Conservation (phyloP, 1,140 invertebrate genomes). For the Cotesia glomerata region DNA sequence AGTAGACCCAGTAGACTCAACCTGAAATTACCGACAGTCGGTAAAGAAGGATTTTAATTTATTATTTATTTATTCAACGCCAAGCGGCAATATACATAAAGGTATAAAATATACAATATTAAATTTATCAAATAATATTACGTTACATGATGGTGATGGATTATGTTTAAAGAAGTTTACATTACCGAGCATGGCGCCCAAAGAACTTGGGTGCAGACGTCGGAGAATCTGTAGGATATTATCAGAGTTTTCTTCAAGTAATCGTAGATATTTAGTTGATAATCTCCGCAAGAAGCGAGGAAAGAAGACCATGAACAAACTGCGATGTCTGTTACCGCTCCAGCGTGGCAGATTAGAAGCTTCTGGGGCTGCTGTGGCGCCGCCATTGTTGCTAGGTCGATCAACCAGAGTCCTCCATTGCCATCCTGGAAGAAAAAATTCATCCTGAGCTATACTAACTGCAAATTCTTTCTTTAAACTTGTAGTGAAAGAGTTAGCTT, state of each 20-base stretch:
- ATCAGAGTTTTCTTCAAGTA: slow-evolving; percentile 68
- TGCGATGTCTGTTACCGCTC: slow-evolving; percentile 73
- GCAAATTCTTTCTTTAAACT: not conserved
- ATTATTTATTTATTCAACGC: no score
- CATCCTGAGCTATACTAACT: no score
- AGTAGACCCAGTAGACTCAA: slow-evolving; percentile 63
- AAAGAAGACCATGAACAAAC: slow-evolving; percentile 71
- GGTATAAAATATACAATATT: no score
- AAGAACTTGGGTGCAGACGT: slow-evolving; percentile 69
- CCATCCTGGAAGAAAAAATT: slow-evolving; percentile 68
- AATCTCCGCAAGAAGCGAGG: slow-evolving; percentile 75
- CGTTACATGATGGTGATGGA: no score
- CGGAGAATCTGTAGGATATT: slow-evolving; percentile 68
- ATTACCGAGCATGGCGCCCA: slow-evolving; percentile 75
- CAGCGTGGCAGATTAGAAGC: slow-evolving; percentile 77
- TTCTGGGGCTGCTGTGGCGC: slow-evolving; percentile 65
- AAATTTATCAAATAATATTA: no score
- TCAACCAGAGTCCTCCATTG: slow-evolving; percentile 81
- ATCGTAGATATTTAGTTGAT: slow-evolving; percentile 76
- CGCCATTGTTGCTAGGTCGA: slow-evolving; percentile 75
- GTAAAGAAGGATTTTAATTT: no score
- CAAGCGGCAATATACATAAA: no score
- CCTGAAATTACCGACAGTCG: slow-evolving; percentile 59
- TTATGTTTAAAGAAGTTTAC: no score
- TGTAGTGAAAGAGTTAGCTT: slow-evolving; percentile 35